Percentiles rank a stretch among this genome's conserved stretches.
Evolutionary conservation across 2,797 vertebrate species (phyloP).

Genomic region (Buceros bicornis): DNA sequence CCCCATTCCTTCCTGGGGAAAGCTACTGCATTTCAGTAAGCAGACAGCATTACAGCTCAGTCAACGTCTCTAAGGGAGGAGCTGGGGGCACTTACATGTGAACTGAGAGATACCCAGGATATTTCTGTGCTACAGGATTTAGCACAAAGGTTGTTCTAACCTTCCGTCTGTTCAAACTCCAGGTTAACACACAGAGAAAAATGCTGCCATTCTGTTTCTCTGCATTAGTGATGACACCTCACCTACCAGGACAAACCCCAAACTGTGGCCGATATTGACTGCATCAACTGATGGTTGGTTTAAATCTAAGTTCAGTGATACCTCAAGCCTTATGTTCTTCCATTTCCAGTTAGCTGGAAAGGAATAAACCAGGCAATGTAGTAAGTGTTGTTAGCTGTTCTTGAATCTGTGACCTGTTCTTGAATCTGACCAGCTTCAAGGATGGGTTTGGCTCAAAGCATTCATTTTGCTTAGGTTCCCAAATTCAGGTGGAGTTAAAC

Average conservation of each 20-base stretch:
- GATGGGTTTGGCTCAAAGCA: constrained; percentile 25
- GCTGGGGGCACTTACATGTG: constrained; percentile 75
- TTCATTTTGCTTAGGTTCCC: not conserved
- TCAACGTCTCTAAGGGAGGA: constrained; percentile 71
- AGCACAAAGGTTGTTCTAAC: constrained; percentile 74
- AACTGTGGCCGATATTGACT: constrained; percentile 27
- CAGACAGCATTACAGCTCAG: constrained; percentile 57
- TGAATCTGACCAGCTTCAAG: constrained; percentile 3
- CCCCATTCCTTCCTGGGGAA: constrained; percentile 35
- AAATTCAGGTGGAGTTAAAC: not conserved
- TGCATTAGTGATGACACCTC: constrained; percentile 75
- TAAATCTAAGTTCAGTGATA: constrained; percentile 61
- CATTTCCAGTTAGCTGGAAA: not conserved
- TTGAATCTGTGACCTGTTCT: not conserved
- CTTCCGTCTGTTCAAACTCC: not conserved
- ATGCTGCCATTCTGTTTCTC: not conserved
- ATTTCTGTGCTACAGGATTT: constrained; percentile 79
- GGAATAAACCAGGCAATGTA: not conserved
- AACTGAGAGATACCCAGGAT: constrained; percentile 79
- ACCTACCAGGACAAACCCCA: constrained; percentile 71
- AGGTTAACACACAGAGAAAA: not conserved
- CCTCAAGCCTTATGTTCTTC: not conserved
- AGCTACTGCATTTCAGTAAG: constrained; percentile 64
- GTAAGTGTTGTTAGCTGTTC: fast-evolving
- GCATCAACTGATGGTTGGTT: constrained; percentile 60